Conservation (phyloP, 2,888 invertebrate species). For the Trissolcus japonicus region DNA sequence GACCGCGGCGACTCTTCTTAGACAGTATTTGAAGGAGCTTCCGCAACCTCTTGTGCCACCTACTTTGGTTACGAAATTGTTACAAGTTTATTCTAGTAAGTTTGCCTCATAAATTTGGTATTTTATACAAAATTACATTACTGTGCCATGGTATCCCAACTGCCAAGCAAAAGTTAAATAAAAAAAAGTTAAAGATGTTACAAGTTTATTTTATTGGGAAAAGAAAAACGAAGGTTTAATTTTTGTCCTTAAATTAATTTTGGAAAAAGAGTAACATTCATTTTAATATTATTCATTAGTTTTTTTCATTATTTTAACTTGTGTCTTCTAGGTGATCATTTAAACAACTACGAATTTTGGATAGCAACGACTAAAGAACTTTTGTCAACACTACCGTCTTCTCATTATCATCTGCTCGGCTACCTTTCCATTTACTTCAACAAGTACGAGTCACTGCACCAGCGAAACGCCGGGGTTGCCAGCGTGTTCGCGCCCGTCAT, state of each 20-base stretch:
- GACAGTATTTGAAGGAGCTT: slow-evolving; percentile 79
- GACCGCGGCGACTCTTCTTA: slow-evolving; percentile 79
- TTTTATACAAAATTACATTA: no score
- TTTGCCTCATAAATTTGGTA: no score
- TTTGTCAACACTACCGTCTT: slow-evolving; percentile 66
- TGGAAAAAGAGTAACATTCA: neutral
- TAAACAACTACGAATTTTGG: slow-evolving; percentile 69
- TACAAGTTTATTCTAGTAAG: slow-evolving; percentile 71
- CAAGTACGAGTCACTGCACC: slow-evolving; percentile 71
- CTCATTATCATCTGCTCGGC: slow-evolving; percentile 70
- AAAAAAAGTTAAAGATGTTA: no score
- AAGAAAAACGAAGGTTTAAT: no score
- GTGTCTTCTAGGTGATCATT: slow-evolving; percentile 64
- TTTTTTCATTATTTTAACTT: neutral
- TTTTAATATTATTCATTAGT: neutral
- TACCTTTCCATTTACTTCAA: slow-evolving; percentile 72
- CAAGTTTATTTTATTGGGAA: no score
- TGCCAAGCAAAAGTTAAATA: no score
- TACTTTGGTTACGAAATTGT: slow-evolving; percentile 73
- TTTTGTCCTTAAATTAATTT: neutral
- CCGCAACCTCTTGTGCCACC: slow-evolving; percentile 78
- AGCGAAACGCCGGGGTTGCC: slow-evolving; percentile 70
- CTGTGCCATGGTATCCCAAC: no score
- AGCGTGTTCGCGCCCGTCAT: slow-evolving; percentile 73
- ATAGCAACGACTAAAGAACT: slow-evolving; percentile 69